These are phyloP conservation scores for Sebastes iracundus DNA, from an alignment of 2,797 vertebrate genomes.

Conservation along the genomic window DNA sequence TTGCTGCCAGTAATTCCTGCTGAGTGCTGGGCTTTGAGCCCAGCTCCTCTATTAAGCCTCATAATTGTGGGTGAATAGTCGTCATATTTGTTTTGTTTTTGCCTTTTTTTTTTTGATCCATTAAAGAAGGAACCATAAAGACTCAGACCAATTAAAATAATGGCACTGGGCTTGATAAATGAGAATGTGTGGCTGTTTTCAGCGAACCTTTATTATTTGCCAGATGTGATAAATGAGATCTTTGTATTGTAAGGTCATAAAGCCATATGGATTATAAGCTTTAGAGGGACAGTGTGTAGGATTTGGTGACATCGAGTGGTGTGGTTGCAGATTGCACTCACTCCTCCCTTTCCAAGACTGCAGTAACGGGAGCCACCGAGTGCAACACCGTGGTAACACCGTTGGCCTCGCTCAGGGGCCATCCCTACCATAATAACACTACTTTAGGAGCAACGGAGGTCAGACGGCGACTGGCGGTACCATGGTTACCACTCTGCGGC, in stretches of 20 bases:
- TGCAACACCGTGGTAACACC: no score
- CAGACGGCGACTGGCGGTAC: no score
- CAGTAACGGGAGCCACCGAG: no score
- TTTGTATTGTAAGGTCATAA: neutral
- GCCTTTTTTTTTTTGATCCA: conserved; percentile 37
- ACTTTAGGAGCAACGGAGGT: no score
- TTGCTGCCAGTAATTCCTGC: conserved; percentile 55
- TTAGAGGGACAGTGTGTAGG: neutral
- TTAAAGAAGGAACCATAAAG: conserved; percentile 18
- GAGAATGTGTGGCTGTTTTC: neutral
- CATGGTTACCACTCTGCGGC: no score
- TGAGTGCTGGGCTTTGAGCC: conserved; percentile 49
- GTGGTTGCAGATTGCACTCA: no score
- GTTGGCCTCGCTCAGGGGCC: no score
- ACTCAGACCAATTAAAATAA: conserved; percentile 30
- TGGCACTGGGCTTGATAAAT: neutral
- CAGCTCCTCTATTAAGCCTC: conserved; percentile 38
- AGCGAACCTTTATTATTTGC: neutral
- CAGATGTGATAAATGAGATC: conserved; percentile 6
- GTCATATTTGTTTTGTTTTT: conserved; percentile 42
- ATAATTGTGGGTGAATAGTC: conserved; percentile 39
- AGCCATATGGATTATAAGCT: neutral
- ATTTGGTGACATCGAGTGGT: no score
- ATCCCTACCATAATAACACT: no score
- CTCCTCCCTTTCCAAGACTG: no score